These are phyloP conservation scores for Galagoides demidoff DNA, from an alignment of 2,797 vertebrate species.

Conservation along the genomic window DNA sequence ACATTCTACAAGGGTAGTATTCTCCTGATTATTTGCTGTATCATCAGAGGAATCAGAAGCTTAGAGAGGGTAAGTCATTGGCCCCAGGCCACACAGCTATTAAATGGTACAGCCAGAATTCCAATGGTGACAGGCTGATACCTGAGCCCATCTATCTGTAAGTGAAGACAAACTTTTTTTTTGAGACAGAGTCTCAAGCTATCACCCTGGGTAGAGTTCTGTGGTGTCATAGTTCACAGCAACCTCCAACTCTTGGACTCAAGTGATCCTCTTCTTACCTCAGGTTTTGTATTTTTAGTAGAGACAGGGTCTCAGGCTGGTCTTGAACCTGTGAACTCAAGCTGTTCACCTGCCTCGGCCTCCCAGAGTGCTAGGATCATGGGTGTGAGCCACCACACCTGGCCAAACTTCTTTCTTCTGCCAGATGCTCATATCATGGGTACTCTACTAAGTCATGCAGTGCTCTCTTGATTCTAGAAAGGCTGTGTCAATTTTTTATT, in stretches of 20 bases:
- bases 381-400: no score
- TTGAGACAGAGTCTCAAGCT: no score
- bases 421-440: not conserved
- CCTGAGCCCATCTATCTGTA: not conserved
- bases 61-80: not conserved
- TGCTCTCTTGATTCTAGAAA: accelerated
- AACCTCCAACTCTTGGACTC: no score
- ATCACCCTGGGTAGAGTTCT: no score
- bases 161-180: not conserved
- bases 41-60: not conserved
- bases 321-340: no score
- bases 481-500: accelerated
- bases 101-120: not conserved
- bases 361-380: no score
- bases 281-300: no score
- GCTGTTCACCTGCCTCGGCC: no score
- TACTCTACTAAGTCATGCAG: accelerated
- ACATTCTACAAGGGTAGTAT: not conserved
- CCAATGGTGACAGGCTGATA: not conserved
- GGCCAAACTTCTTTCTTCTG: not conserved
- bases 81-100: not conserved
- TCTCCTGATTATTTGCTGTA: no score
- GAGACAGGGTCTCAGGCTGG: no score
- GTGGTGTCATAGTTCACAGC: no score
- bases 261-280: no score